These are phyloP conservation scores for Temnothorax longispinosus DNA, from an alignment of 1,140 invertebrate genomes.

Conservation along the genomic window DNA sequence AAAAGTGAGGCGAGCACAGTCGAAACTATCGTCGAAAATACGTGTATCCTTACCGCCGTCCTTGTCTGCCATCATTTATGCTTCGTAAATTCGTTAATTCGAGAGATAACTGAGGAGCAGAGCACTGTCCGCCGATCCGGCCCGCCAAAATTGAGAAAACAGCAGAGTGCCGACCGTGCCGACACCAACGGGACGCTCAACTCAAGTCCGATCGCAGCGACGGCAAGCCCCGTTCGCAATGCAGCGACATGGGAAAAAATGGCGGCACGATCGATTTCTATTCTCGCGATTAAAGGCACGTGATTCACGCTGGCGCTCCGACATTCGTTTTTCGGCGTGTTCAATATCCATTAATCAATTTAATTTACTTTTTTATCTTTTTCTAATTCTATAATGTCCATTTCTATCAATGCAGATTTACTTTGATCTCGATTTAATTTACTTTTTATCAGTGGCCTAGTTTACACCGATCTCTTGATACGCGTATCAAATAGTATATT, in stretches of 20 bases:
- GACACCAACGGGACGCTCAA: conserved; percentile 32
- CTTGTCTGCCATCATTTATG: conserved; percentile 71
- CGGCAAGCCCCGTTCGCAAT: not conserved
- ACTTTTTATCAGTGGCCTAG: no score
- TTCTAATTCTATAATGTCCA: no score
- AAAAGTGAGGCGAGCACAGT: not conserved
- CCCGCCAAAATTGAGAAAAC: conserved; percentile 78
- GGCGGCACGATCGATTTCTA: not conserved
- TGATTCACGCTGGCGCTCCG: no score
- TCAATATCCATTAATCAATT: no score
- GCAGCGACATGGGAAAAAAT: not conserved
- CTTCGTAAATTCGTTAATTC: conserved; percentile 30
- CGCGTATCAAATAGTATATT: no score
- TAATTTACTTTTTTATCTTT: no score
- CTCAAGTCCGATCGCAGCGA: not conserved
- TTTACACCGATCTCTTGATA: no score
- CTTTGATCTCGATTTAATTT: no score
- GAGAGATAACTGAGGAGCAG: conserved; percentile 30
- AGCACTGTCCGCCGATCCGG: conserved; percentile 22
- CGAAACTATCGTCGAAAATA: not conserved
- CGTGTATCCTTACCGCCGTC: conserved; percentile 78
- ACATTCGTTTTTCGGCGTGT: no score
- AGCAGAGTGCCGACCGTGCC: conserved; percentile 23
- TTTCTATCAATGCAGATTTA: no score
- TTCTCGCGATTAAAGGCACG: no score